A percentile compares a stretch with the other conserved stretches of the same genome.
Evolutionary conservation across 2,797 vertebrate genomes (phyloP).

Genomic region (Cyprinella venusta): DNA sequence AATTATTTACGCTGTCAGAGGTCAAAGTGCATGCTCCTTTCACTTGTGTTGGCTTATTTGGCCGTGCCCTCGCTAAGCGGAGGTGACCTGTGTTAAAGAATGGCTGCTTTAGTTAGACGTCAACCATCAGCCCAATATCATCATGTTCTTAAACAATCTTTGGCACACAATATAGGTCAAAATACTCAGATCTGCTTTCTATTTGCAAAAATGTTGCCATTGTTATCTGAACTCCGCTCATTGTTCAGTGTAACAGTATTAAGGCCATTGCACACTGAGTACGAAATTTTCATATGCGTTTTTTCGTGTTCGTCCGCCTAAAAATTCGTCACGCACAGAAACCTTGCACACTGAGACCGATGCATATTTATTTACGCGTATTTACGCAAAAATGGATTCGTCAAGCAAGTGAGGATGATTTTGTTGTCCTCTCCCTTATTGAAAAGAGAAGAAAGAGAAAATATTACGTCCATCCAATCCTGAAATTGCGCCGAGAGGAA

Average conservation of each 20-base stretch:
- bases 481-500: too few species aligned
- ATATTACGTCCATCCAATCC: too few species aligned
- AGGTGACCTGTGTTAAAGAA: slow-evolving; percentile 51
- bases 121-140: slow-evolving; percentile 9
- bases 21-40: slow-evolving; percentile 49
- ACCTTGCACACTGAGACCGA: too few species aligned
- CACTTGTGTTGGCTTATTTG: slow-evolving; percentile 48
- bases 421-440: too few species aligned
- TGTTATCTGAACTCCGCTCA: background rate
- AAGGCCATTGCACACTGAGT: too few species aligned
- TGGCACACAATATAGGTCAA: background rate
- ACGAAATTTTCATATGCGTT: too few species aligned
- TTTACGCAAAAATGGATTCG: too few species aligned
- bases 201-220: background rate
- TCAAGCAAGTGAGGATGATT: too few species aligned
- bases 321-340: too few species aligned
- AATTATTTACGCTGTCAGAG: slow-evolving; percentile 70
- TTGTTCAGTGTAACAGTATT: background rate
- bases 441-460: too few species aligned
- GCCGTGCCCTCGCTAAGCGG: slow-evolving; percentile 30
- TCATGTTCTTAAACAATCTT: background rate
- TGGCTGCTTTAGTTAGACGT: slow-evolving; percentile 40
- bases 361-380: too few species aligned
- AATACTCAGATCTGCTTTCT: background rate
- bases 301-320: too few species aligned